Percentiles rank a stretch among this genome's conserved stretches.
Evolutionary conservation across 2,888 invertebrate genomes (phyloP).

Genomic region (Epirrhoe alternata): DNA sequence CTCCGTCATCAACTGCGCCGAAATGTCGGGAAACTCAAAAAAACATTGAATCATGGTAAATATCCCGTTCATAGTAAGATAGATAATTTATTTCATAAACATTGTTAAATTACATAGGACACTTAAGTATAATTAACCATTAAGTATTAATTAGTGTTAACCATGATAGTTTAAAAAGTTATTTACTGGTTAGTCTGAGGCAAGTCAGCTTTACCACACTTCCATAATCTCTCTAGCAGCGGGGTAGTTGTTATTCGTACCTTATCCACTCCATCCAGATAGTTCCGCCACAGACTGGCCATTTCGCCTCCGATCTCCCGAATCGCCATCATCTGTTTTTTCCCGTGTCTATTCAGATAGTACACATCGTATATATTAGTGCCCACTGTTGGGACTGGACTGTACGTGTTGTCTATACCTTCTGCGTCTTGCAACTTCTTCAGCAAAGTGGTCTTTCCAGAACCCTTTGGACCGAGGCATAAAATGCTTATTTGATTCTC

Average conservation of each 20-base stretch:
- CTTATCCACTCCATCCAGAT: slow-evolving; percentile 87
- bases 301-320: slow-evolving; percentile 93
- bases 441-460: slow-evolving; percentile 92
- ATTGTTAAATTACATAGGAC: too few species aligned
- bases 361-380: slow-evolving; percentile 89
- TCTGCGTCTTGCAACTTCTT: slow-evolving; percentile 89
- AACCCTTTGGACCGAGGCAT: slow-evolving; percentile 91
- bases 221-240: too few species aligned
- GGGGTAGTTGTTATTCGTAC: slow-evolving; percentile 48
- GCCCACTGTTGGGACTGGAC: slow-evolving; percentile 92
- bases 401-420: slow-evolving; percentile 90
- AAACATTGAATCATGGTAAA: too few species aligned
- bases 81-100: too few species aligned
- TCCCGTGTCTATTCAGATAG: slow-evolving; percentile 78
- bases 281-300: slow-evolving; percentile 93
- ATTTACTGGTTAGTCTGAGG: too few species aligned
- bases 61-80: too few species aligned
- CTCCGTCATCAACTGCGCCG: too few species aligned
- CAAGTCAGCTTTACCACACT: too few species aligned
- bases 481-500: slow-evolving; percentile 80
- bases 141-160: too few species aligned
- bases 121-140: too few species aligned
- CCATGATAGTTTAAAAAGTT: too few species aligned
- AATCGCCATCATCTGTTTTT: slow-evolving; percentile 84
- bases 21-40: too few species aligned